Base-by-base conservation (phyloP, 2,888 invertebrate species). In the Caradrina clavipalpis region DNA sequence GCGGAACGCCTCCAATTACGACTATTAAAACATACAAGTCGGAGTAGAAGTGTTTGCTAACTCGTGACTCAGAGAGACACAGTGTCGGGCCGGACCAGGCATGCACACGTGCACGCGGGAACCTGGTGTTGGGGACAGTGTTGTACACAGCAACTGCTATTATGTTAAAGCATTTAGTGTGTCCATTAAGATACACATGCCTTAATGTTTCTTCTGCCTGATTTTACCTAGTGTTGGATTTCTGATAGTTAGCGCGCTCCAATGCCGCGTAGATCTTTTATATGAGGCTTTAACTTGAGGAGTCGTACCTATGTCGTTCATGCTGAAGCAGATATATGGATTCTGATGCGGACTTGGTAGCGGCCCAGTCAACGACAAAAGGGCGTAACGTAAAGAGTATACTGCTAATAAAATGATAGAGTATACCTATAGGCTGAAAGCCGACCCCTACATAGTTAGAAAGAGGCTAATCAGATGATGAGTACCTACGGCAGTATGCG, bases 11-110 rank as follows among this genome's bases (percentile, higher is more conserved):
- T 68, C 15, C 55, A 69, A 67, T 70, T 67, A 70, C 42, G 42
- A 75, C 60, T 59, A 53, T 69, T 74, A 74, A 74, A 67, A 61
- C 69, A 61, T 59, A 50, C 63, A 63, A 69, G 22, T 62, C 58
- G 15, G 31, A 42, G 49, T 55, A 56, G 54, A 80, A 67, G 53
- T 65, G 56, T 80, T 75, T 65, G 62, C 58, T 75, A 62, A 56
- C 58, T 75, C 39, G 45, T 47, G 49, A 47, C 53, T 55, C 47
- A 17, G 49, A 11, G 19, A 15, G 11, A 5, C 50, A 26, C 19
- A 13, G 19, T 6, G 13, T 11, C 45, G 39, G 6, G 19, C 39
- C 39, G 11, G 39, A 2, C 35, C 13, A 39, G 39, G 1, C 39
- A 10, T 0, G 39, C 13, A 39, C 39, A 13, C 39, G 3, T 39